Evolutionary conservation across 1,140 invertebrate genomes (phyloP).

Genomic region (Sycophaga agraensis): DNA sequence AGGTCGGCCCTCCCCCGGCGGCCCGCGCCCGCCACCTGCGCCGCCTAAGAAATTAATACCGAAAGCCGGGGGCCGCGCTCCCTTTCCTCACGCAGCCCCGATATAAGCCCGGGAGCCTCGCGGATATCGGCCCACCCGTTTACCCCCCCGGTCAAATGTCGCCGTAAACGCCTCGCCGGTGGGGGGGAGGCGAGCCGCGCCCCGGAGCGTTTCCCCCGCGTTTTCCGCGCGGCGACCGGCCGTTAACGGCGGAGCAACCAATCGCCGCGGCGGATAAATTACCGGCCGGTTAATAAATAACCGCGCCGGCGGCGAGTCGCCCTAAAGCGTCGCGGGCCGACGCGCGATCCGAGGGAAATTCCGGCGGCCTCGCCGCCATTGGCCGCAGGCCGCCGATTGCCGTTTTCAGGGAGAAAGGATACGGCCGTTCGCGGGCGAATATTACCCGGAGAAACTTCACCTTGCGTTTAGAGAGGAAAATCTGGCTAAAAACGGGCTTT

Average conservation of each 20-base stretch:
- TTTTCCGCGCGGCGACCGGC: not conserved
- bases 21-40: not conserved
- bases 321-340: not conserved
- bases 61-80: not conserved
- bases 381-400: too few relatives aligned
- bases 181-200: too few relatives aligned
- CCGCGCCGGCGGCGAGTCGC: not conserved
- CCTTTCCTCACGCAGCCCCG: constrained; percentile 17
- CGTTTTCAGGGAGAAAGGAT: constrained; percentile 18
- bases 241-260: not conserved
- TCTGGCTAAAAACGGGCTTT: not conserved
- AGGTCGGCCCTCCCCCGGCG: too few relatives aligned
- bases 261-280: constrained; percentile 12
- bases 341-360: constrained; percentile 15
- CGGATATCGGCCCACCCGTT: too few relatives aligned
- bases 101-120: constrained; percentile 10
- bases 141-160: constrained; percentile 16
- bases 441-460: not conserved
- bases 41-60: constrained; percentile 6
- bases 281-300: constrained; percentile 9
- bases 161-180: too few relatives aligned
- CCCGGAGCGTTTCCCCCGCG: too few relatives aligned
- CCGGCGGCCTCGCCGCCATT: too few relatives aligned
- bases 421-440: not conserved
- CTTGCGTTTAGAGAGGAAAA: not conserved